A percentile compares a stretch with the other conserved stretches of the same genome.
These are phyloP conservation scores for Chionodraco myersi DNA, from an alignment of 2,113 vertebrate species.

Conservation along the genomic window DNA sequence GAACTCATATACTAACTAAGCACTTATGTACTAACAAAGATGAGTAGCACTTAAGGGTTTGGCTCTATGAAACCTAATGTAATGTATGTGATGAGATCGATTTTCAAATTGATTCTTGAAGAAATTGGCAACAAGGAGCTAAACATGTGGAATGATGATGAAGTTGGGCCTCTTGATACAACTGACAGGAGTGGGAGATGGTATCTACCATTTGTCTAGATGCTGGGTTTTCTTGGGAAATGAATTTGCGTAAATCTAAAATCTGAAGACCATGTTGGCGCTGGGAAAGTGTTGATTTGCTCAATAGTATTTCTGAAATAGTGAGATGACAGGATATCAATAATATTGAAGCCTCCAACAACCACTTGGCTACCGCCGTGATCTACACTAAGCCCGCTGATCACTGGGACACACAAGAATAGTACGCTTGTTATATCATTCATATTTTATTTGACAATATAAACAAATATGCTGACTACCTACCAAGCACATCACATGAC, in stretches of 20 bases:
- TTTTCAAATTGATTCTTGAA: neutral
- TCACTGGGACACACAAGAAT: neutral
- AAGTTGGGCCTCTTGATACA: neutral
- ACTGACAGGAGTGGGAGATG: neutral
- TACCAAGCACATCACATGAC: too few relatives aligned
- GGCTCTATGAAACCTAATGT: too few relatives aligned
- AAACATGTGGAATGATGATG: neutral
- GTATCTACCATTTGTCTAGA: constrained; percentile 7
- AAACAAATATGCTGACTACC: neutral
- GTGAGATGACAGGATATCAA: neutral
- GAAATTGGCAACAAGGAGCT: neutral
- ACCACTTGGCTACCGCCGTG: neutral
- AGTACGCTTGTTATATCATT: neutral
- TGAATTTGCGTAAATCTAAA: neutral
- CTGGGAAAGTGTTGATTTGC: neutral
- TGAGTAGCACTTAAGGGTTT: too few relatives aligned
- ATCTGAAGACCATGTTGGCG: neutral
- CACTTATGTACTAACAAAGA: too few relatives aligned
- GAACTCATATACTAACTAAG: too few relatives aligned
- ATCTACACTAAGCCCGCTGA: too few relatives aligned
- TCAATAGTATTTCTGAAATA: neutral
- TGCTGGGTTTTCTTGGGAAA: neutral
- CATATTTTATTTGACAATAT: neutral
- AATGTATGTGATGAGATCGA: neutral
- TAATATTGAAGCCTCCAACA: neutral